Percentiles rank a stretch among this genome's conserved stretches.
These are phyloP conservation scores for Aplodontia rufa DNA, from an alignment of 2,113 vertebrate species.

Conservation along the genomic window DNA sequence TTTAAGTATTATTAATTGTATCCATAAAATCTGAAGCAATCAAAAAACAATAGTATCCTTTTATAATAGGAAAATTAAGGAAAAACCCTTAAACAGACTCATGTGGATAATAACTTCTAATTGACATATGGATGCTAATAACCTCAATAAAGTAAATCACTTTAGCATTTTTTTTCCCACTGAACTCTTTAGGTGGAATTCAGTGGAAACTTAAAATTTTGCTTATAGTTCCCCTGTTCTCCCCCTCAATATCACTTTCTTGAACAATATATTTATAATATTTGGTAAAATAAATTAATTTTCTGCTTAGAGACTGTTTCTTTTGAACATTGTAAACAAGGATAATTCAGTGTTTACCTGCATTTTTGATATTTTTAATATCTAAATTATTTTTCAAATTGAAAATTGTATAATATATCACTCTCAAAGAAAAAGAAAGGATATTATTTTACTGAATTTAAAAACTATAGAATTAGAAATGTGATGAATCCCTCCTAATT, in stretches of 20 bases:
- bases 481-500: no score
- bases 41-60: neutral
- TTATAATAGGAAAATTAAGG: neutral
- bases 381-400: neutral
- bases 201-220: neutral
- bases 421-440: neutral
- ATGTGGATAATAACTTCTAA: neutral
- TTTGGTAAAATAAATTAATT: slow-evolving; percentile 4
- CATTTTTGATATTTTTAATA: neutral
- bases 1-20: neutral
- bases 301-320: neutral
- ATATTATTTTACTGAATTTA: neutral
- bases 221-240: neutral
- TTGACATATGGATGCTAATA: neutral
- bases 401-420: neutral
- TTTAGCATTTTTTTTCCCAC: neutral
- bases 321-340: neutral
- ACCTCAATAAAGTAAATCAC: neutral
- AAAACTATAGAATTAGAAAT: neutral
- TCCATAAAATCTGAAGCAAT: neutral
- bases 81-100: neutral
- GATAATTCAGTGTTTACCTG: neutral
- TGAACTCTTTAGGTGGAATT: neutral
- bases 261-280: neutral
- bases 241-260: neutral